These are phyloP conservation scores for Ericerus pela DNA, from an alignment of 1,140 invertebrate species.

Conservation along the genomic window DNA sequence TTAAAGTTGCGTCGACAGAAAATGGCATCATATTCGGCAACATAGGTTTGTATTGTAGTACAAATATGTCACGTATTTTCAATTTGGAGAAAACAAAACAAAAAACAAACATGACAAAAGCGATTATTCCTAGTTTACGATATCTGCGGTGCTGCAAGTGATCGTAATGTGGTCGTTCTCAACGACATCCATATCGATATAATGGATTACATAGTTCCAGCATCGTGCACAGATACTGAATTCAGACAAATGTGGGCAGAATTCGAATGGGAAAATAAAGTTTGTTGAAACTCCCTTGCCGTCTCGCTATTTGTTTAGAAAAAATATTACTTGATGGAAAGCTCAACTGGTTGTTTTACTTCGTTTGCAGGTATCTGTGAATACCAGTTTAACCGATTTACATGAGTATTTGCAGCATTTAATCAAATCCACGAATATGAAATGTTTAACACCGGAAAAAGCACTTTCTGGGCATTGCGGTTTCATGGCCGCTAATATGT, in stretches of 20 bases:
- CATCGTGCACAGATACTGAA: constrained; percentile 82
- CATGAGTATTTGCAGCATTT: constrained; percentile 86
- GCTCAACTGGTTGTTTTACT: constrained; percentile 1
- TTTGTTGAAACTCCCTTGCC: constrained; percentile 21
- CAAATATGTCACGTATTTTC: background rate
- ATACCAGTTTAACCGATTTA: constrained; percentile 84
- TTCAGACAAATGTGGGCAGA: constrained; percentile 99
- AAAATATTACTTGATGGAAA: background rate
- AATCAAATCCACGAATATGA: constrained; percentile 94
- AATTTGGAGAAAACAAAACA: too few species aligned
- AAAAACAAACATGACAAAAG: background rate
- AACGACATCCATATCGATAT: constrained; percentile 99
- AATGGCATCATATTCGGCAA: constrained; percentile 99
- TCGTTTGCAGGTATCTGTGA: constrained; percentile 61
- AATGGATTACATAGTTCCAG: constrained; percentile 99
- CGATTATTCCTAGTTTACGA: constrained; percentile 62
- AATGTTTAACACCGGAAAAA: constrained; percentile 91
- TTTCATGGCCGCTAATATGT: constrained; percentile 98
- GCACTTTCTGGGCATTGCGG: constrained; percentile 90
- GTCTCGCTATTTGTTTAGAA: background rate
- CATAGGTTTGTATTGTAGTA: constrained; percentile 41
- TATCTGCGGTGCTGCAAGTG: constrained; percentile 78
- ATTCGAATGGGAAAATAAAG: constrained; percentile 99
- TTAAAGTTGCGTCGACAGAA: constrained; percentile 90
- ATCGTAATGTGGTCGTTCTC: constrained; percentile 91